Conservation (phyloP, 2,888 invertebrate genomes). For the Pristionchus exspectatus region DNA sequence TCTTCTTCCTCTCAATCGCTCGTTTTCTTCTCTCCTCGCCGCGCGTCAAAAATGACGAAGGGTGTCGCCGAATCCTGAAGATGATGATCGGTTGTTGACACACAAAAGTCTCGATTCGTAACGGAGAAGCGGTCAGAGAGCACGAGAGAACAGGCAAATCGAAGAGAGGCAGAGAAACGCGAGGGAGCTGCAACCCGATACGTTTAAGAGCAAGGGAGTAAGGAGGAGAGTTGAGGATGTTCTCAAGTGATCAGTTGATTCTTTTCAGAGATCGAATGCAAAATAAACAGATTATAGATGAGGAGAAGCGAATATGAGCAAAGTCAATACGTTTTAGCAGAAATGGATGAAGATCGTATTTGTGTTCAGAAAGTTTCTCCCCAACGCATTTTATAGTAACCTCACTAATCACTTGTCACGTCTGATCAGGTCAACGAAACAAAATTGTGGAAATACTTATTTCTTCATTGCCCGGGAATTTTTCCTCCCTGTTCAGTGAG, state of each 20-base stretch:
- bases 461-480: too few species aligned
- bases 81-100: not conserved
- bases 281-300: not conserved
- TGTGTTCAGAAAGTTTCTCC: too few species aligned
- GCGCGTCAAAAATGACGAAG: constrained; percentile 39
- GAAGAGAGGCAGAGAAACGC: not conserved
- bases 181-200: constrained; percentile 8
- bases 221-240: not conserved
- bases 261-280: not conserved
- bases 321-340: too few species aligned
- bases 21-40: not conserved
- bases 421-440: too few species aligned
- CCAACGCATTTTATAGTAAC: too few species aligned
- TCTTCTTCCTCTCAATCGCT: constrained; percentile 23
- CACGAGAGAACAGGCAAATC: not conserved
- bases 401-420: too few species aligned
- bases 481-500: too few species aligned
- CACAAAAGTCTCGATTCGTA: not conserved
- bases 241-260: not conserved
- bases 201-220: not conserved
- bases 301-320: too few species aligned
- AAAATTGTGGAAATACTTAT: too few species aligned
- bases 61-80: not conserved
- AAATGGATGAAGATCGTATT: too few species aligned
- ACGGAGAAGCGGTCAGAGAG: not conserved